A percentile compares a stretch with the other conserved stretches of the same genome.
Evolutionary conservation across 2,113 vertebrate species (phyloP).

Genomic region (Heliornis fulica): DNA sequence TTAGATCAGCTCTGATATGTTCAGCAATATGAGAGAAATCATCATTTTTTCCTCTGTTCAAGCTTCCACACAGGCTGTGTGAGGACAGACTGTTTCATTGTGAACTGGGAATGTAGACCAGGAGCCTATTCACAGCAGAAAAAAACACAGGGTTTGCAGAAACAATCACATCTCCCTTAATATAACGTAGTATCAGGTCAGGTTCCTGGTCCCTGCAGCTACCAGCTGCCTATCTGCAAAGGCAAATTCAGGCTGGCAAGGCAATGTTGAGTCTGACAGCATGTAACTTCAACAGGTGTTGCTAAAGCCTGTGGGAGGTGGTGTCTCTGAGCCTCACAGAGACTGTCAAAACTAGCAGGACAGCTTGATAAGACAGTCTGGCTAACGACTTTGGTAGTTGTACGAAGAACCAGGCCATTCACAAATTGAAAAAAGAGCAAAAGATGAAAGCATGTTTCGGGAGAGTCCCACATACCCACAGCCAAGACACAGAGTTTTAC

Average conservation of each 20-base stretch:
- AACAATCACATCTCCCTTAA: neutral
- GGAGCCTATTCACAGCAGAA: neutral
- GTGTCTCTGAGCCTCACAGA: neutral
- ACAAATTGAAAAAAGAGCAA: neutral
- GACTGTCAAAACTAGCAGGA: neutral
- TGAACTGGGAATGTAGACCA: neutral
- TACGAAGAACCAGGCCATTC: neutral
- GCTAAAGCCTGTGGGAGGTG: neutral
- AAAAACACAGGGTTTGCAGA: neutral
- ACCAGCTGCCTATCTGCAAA: neutral
- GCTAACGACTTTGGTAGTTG: neutral
- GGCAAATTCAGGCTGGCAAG: neutral
- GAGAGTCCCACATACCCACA: neutral
- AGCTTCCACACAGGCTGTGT: neutral
- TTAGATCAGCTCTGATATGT: neutral
- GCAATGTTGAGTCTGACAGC: slow-evolving; percentile 19
- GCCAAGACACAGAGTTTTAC: neutral
- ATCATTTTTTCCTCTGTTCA: neutral
- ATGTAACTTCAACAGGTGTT: neutral
- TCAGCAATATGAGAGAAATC: neutral
- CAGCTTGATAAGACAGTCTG: neutral
- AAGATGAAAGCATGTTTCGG: neutral
- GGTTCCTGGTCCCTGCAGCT: neutral
- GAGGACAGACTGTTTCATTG: neutral
- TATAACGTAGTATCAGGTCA: neutral